phyloP scores from a whole-genome alignment of 2,113 vertebrate species.

The Oryzias curvinotus region DNA sequence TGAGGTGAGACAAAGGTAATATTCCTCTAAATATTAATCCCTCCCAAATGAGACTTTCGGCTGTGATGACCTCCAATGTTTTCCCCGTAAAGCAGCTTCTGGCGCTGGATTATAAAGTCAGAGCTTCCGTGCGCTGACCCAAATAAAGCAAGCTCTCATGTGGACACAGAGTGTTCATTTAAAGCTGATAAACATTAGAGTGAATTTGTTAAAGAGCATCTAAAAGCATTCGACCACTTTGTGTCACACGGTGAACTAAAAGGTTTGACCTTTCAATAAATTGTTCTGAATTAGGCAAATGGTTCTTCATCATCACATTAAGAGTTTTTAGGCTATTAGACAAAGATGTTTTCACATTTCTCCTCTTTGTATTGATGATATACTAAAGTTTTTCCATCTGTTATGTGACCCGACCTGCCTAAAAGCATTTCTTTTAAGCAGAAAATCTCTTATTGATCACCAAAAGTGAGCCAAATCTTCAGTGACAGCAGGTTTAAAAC shows the following conservation, averaged over 20 bases:
- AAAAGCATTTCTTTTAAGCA: background rate
- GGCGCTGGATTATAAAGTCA: constrained; percentile 11
- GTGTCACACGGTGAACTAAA: constrained; percentile 22
- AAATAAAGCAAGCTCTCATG: constrained; percentile 1
- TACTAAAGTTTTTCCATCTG: background rate
- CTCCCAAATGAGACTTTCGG: constrained; percentile 5
- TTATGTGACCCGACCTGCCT: fast-evolving
- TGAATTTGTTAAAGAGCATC: constrained; percentile 25
- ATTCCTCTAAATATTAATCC: constrained; percentile 7
- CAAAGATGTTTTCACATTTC: background rate
- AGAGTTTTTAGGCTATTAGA: background rate
- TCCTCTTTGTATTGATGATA: background rate
- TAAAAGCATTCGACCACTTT: constrained; percentile 32
- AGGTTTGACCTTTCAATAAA: constrained; percentile 24
- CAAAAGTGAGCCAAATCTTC: background rate
- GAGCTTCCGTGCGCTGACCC: background rate
- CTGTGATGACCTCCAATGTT: background rate
- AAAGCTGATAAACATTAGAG: constrained; percentile 33
- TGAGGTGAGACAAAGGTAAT: background rate
- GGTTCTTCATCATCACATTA: background rate
- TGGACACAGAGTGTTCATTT: constrained; percentile 30
- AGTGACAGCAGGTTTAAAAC: background rate
- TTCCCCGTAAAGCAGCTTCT: constrained; percentile 10
- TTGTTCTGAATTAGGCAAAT: constrained; percentile 4
- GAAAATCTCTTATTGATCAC: background rate